Evolutionary conservation across 2,888 invertebrate genomes (phyloP), one percentile per base, ranked within the genome.

Genomic region (Tetropium fuscum): DNA sequence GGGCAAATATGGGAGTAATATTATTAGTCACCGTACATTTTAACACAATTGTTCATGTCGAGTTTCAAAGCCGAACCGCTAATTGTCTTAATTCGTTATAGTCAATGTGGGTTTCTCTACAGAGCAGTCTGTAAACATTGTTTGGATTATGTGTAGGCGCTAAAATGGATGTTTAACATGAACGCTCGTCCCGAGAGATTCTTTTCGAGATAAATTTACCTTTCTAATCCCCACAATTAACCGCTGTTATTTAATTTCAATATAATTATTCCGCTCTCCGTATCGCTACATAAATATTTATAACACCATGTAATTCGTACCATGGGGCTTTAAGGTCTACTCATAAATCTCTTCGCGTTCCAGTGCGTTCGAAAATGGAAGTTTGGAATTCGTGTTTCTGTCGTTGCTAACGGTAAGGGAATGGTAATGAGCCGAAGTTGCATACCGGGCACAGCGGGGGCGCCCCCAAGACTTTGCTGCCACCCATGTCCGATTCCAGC

Each of bases 61-160:
- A 72, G 71, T 72, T 68, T 67, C 69, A 74, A 73, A 76, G 74
- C 69, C 67, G 57, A 69, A 70, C 75, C 74, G 72, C 75, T 76
- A 77, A 77, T 78, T 77, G 72, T 75, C 72, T 75, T 76, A 76
- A 78, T 78, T 76, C 70, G 72, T 77, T 74, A 68, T 70, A 71
- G 69, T 74, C 73, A 74, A 68, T 65, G 68, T 68, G 68, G 70
- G 69, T 71, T 72, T 70, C 71, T 70, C 68, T 67, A 63, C 67
- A 66, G 69, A 64, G 68, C 67, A 70, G 68, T 71, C 63, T 58
- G 74, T 68, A 73, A 74, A 74, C 75, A 71, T 64, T 72, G 70
- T 73, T 73, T 10, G 60, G 54, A 55, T 60, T 55, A 41, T 45
- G 48, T 22, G 54, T 60, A 64, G 69, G 70, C 62, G 60, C 63